Percentiles rank a stretch among this genome's conserved stretches.
Evolutionary conservation across 1,140 invertebrate genomes (phyloP).

Genomic region (Triops cancriformis): DNA sequence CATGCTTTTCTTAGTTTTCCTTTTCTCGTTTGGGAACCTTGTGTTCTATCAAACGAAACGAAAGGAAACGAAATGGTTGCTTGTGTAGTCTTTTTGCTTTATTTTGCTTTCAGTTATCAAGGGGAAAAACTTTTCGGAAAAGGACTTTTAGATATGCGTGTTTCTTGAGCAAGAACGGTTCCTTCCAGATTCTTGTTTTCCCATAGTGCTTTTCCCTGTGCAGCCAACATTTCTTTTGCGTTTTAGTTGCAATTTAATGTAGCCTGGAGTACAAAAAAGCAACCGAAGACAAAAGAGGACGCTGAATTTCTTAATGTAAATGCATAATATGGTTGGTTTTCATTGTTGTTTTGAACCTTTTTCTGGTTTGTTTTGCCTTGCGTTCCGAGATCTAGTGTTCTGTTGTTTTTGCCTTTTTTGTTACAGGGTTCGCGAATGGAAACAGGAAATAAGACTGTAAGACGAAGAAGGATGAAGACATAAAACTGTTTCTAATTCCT

Average conservation of each 20-base stretch:
- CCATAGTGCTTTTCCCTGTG: not conserved
- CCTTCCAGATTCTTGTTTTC: not conserved
- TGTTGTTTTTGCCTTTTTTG: too few relatives aligned
- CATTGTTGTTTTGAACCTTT: too few relatives aligned
- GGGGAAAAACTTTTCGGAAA: not conserved
- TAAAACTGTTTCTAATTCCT: too few relatives aligned
- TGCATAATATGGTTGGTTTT: not conserved
- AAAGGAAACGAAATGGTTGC: not conserved
- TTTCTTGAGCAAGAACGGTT: not conserved
- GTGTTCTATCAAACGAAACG: not conserved
- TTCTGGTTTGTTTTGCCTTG: too few relatives aligned
- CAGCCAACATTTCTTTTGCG: not conserved
- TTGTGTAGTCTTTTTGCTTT: not conserved
- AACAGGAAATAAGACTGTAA: too few relatives aligned
- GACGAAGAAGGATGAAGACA: too few relatives aligned
- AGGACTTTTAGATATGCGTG: not conserved
- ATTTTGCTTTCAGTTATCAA: not conserved
- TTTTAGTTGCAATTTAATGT: not conserved
- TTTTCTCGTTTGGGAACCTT: not conserved
- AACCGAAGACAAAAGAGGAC: not conserved
- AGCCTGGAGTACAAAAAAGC: not conserved
- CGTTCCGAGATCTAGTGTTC: too few relatives aligned
- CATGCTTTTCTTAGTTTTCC: not conserved
- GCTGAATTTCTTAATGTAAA: not conserved
- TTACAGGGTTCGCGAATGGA: too few relatives aligned